These are phyloP conservation scores for Enteromius thamalakanensis DNA, from an alignment of 2,797 vertebrate species.

Conservation along the genomic window DNA sequence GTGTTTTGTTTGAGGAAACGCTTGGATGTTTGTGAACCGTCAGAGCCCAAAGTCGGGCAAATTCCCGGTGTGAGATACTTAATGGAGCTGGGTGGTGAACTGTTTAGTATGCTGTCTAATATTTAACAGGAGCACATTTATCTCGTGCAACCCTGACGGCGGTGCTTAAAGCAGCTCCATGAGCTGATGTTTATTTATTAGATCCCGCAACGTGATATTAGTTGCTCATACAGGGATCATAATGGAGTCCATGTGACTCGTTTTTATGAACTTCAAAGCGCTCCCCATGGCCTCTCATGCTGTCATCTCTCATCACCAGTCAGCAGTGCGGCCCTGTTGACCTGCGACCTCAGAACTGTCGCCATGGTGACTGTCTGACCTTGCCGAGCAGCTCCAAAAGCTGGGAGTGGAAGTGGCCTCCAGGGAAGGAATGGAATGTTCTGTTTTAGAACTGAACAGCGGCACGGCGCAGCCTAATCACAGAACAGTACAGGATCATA, in stretches of 20 bases:
- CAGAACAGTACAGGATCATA: slow-evolving; percentile 18
- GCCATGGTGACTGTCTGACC: slow-evolving; percentile 61
- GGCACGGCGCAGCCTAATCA: slow-evolving; percentile 52
- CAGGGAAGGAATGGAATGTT: slow-evolving; percentile 68
- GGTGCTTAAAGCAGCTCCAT: background rate
- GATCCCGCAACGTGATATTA: slow-evolving; percentile 31
- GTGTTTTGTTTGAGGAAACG: background rate
- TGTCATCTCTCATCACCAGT: slow-evolving; percentile 62
- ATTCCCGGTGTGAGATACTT: slow-evolving; percentile 5
- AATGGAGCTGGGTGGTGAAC: slow-evolving; percentile 21
- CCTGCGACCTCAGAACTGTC: slow-evolving; percentile 60
- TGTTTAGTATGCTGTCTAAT: slow-evolving; percentile 33
- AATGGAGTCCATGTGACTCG: slow-evolving; percentile 19
- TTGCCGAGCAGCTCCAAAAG: slow-evolving; percentile 28
- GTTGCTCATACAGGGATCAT: slow-evolving; percentile 10
- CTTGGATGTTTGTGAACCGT: slow-evolving; percentile 25
- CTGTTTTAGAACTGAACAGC: slow-evolving; percentile 46
- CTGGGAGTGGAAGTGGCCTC: slow-evolving; percentile 50
- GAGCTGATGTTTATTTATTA: slow-evolving; percentile 38
- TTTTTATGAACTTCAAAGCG: slow-evolving; percentile 38
- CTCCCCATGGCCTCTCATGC: slow-evolving; percentile 52
- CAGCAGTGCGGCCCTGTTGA: slow-evolving; percentile 58
- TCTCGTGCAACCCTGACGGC: background rate
- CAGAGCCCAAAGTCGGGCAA: background rate
- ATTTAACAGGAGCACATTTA: slow-evolving; percentile 24